Evolutionary conservation across 2,113 vertebrate genomes (phyloP).

Genomic region (Delphinus delphis): DNA sequence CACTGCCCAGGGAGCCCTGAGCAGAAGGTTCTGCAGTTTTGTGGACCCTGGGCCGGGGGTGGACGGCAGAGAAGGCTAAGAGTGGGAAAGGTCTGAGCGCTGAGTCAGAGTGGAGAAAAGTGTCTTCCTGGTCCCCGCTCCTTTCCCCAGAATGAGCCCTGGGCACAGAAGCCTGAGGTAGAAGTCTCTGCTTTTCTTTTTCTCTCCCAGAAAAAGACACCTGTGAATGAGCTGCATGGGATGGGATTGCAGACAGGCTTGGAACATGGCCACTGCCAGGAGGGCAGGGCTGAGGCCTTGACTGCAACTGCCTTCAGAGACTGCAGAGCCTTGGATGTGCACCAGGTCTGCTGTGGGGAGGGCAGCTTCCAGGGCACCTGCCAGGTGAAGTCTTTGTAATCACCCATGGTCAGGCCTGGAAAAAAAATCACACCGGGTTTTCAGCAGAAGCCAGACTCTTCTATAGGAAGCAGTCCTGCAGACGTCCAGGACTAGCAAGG

Average conservation of each 20-base stretch:
- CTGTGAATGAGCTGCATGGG: background rate
- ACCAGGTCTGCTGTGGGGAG: accelerated
- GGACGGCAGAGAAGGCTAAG: accelerated
- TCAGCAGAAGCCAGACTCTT: background rate
- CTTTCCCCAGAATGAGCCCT: background rate
- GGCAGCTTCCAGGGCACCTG: background rate
- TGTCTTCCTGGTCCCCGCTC: background rate
- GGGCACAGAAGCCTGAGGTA: background rate
- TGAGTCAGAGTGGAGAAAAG: background rate
- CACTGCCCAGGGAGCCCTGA: background rate
- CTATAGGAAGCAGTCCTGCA: accelerated
- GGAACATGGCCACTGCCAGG: accelerated
- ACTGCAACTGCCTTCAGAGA: background rate
- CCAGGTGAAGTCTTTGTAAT: background rate
- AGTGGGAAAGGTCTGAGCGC: background rate
- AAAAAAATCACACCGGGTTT: background rate
- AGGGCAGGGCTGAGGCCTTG: accelerated
- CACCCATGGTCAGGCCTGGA: background rate
- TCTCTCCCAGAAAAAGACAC: background rate
- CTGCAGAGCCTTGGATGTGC: accelerated
- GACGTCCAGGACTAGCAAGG: too few species aligned
- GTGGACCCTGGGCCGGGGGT: accelerated
- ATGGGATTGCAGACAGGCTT: accelerated
- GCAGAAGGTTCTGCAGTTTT: too few species aligned
- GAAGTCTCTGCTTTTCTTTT: background rate